Evolutionary conservation across 2,888 invertebrate species (phyloP), one percentile per base, ranked within the genome.

Genomic region (Odontomyia ornata): DNA sequence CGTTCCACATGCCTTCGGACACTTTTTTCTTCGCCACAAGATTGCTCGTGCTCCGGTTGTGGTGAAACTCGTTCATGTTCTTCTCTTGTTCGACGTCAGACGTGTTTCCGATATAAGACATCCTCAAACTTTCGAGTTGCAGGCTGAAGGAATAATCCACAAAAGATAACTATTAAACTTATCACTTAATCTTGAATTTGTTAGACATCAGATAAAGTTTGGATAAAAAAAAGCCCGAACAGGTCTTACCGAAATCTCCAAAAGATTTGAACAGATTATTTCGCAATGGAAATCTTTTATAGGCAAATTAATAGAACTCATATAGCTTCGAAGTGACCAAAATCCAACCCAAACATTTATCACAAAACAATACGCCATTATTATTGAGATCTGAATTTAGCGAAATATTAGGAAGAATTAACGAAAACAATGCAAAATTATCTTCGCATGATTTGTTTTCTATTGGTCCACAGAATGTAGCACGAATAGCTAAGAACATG

Each of bases 11-110:
- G 3, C 84, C 83, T 78, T 86, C 86, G 21, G 84, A 84, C 11
- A 85, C 80, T 81, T 86, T 86, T 76, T 83, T 83, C 76, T 81
- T 82, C 21, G 80, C 30, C 62, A 79, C 76, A 76, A 81, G 77
- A 78, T 80, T 81, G 57, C 78, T 80, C 3, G 75, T 77, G 18
- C 77, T 79, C 11, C 80, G 80, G 75, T 79, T 80, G 28, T 78
- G 77, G 57, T 79, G 80, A 77, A 80, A 80, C 52, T 80, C 80
- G 25, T 79, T 78, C 71, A 80, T 57, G 76, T 83, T 84, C 81
- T 86, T 86, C 79, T 87, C 86, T 80, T 85, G 84, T 79, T 86
- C 87, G 79, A 84, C 81, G 80, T 87, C 86, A 76, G 86, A 87
- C 71, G 84, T 82, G 81, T 86, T 86, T 77, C 85, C 86, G 79